Evolutionary conservation across 2,113 vertebrate species (phyloP).

Genomic region (Nothocercus nigrocapillus): DNA sequence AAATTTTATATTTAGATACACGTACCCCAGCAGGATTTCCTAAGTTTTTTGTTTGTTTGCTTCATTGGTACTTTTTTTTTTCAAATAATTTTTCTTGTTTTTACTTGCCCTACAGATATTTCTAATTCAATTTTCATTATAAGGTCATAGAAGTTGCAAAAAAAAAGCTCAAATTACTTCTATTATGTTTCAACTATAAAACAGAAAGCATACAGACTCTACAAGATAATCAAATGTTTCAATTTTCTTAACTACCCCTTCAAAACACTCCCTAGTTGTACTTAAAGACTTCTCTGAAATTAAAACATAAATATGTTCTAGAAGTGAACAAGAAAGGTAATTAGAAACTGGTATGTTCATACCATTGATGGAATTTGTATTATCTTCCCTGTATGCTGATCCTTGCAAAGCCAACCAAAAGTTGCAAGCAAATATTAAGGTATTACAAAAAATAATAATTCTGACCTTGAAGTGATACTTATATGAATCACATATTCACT

Average conservation of each 20-base stretch:
- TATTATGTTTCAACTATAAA: neutral
- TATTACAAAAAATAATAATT: neutral
- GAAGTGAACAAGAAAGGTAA: fast-evolving
- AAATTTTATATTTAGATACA: too few species aligned
- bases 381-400: neutral
- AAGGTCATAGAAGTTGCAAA: neutral
- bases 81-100: neutral
- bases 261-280: neutral
- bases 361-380: neutral
- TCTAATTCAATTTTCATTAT: neutral
- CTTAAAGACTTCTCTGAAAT: neutral
- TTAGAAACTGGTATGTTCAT: fast-evolving
- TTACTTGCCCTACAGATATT: neutral
- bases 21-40: fast-evolving
- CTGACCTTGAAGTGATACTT: neutral
- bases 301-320: neutral
- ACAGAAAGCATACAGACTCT: fast-evolving
- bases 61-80: neutral
- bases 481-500: neutral
- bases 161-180: neutral
- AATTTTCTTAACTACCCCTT: neutral
- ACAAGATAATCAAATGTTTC: neutral
- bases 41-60: neutral
- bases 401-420: neutral
- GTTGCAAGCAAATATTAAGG: neutral